Evolutionary conservation across 2,113 vertebrate genomes (phyloP).

Genomic region (Macquaria ambigua): DNA sequence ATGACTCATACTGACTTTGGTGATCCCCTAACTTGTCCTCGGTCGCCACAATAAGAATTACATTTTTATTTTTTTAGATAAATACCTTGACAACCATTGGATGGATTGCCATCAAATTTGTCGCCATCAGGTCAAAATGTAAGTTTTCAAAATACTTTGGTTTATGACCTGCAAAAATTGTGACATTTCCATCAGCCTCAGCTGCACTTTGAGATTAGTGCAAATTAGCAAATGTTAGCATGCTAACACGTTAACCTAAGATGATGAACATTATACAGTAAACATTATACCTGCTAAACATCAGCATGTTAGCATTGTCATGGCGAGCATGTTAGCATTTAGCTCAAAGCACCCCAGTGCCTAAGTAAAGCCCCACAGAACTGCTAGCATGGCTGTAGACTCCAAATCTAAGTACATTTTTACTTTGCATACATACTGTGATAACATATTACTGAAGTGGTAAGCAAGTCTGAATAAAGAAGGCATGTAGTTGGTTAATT

Average conservation of each 20-base stretch:
- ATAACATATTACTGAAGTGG: background rate
- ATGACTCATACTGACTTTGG: background rate
- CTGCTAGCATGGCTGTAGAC: background rate
- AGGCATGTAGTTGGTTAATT: background rate
- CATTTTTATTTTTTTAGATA: background rate
- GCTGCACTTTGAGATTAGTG: background rate
- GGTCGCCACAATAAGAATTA: no score
- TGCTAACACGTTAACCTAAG: background rate
- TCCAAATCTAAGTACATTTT: background rate
- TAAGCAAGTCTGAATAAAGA: background rate
- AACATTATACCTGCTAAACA: background rate
- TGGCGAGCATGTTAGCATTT: background rate
- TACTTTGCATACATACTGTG: no score
- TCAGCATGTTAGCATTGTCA: background rate
- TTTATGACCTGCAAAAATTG: background rate
- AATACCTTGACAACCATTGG: background rate
- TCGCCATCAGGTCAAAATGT: background rate
- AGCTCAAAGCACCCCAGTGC: background rate
- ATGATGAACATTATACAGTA: background rate
- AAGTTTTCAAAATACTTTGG: background rate
- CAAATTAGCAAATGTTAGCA: background rate
- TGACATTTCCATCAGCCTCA: background rate
- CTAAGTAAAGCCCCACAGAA: background rate
- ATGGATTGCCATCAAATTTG: background rate
- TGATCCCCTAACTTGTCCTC: background rate